Evolutionary conservation across 2,797 vertebrate genomes (phyloP).

Genomic region (Smutsia temminckii): DNA sequence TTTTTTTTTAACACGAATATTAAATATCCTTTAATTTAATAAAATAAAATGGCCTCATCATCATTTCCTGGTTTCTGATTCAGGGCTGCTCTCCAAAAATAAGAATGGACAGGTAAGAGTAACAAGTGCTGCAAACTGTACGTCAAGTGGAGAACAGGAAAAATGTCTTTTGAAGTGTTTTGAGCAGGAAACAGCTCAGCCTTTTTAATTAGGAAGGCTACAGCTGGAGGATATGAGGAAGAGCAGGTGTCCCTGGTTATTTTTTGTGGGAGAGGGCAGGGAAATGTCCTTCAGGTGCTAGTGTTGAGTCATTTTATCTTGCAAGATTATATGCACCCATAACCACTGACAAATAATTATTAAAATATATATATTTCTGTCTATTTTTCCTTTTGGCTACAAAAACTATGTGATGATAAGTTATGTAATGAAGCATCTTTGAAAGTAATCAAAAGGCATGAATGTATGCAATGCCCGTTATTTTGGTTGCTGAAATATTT

Average conservation of each 20-base stretch:
- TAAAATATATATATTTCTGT: background rate
- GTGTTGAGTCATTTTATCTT: background rate
- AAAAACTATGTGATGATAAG: background rate
- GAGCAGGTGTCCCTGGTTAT: background rate
- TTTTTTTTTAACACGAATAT: background rate
- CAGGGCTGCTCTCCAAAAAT: constrained; percentile 71
- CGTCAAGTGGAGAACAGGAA: constrained; percentile 78
- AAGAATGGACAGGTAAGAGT: constrained; percentile 83
- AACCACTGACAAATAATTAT: background rate
- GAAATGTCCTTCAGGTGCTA: constrained; percentile 47
- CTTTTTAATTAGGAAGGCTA: constrained; percentile 87
- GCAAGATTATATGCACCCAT: background rate
- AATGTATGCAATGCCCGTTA: background rate
- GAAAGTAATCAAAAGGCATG: constrained; percentile 24
- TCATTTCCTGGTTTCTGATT: background rate
- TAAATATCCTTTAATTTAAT: background rate
- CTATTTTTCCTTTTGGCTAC: background rate
- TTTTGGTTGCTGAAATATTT: constrained; percentile 52
- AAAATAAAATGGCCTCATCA: background rate
- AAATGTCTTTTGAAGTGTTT: constrained; percentile 86
- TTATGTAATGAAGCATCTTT: constrained; percentile 37
- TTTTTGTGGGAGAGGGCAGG: background rate
- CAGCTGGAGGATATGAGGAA: constrained; percentile 81
- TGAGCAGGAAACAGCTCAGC: constrained; percentile 85
- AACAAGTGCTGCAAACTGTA: constrained; percentile 64